Percentiles rank a stretch among this genome's conserved stretches.
Evolutionary conservation across 2,113 vertebrate genomes (phyloP).

Genomic region (Isichthys henryi): DNA sequence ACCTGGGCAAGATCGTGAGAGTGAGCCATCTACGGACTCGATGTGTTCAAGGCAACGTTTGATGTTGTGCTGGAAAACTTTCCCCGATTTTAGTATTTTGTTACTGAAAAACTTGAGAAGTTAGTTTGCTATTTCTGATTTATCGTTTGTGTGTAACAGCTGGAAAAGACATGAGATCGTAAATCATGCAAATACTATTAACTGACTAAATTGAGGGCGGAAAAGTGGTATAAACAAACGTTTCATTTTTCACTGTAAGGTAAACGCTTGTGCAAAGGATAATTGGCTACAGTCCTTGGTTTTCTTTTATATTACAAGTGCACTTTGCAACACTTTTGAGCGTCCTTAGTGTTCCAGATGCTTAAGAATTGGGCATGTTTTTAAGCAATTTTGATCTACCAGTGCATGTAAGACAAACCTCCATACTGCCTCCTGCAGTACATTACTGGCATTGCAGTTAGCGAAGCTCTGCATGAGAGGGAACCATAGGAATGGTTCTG

Average conservation of each 20-base stretch:
- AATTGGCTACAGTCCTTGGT: not conserved
- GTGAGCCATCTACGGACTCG: slow-evolving; percentile 48
- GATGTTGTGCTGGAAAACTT: not conserved
- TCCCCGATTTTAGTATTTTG: not conserved
- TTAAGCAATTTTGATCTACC: not conserved
- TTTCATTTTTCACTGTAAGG: not conserved
- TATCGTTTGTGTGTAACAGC: not conserved
- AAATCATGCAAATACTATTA: not conserved
- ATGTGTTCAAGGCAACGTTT: not conserved
- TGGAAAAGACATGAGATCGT: not conserved
- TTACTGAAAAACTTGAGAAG: not conserved
- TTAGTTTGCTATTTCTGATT: not conserved
- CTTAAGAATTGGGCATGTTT: not conserved
- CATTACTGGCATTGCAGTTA: not conserved
- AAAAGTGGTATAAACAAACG: not conserved
- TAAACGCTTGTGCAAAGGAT: not conserved
- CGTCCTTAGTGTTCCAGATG: not conserved
- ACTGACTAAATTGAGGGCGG: not conserved
- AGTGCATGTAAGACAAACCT: not conserved
- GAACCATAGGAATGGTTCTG: not conserved
- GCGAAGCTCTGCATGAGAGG: not conserved
- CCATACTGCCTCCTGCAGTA: not conserved
- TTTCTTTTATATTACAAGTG: not conserved
- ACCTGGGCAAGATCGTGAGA: slow-evolving; percentile 91
- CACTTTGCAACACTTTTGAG: not conserved